Base-by-base conservation (phyloP, 2,888 invertebrate species). In the Oligia strigilis region DNA sequence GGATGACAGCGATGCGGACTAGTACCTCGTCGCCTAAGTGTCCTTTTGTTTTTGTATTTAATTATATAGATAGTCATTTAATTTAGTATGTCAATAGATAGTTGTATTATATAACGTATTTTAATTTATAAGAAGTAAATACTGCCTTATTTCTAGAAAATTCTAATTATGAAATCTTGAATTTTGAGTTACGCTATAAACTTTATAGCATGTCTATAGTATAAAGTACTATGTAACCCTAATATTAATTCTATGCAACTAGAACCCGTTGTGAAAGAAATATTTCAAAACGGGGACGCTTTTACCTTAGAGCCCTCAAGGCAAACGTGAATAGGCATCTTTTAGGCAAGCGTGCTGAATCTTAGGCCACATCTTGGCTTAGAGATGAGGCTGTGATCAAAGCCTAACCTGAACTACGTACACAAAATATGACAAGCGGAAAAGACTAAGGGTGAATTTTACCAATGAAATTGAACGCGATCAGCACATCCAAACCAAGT, bases 321-420 rank as follows among this genome's bases (percentile, higher is more conserved):
- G 74, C 72, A 70, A 62, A 70, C 65, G 29, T 86, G 72, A 77
- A 86, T 84, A 75, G 74, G 72, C 60, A 75, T 72, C 66, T 82
- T 83, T 82, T 82, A 82, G 82, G 84, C 36, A 82, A 75, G 74
- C 69, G 74, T 71, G 36, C 64, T 81, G 74, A 52, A 84, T 81
- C 67, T 67, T 46, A 74, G 43, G n/a, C 43, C 13, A n/a, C 66
- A 71, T 73, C 81, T 17, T 72, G 2, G 36, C 65, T 75, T 66
- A 66, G 17, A 65, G 71, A 77, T 60, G 75, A 72, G 65, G 58
- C 13, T 62, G 58, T 58, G 43, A 78, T 86, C 72, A 86, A 84
- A 86, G 78, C 60, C 4, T 67, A 77, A 62, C n/a, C 14, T 14
- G 55, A 65, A 69, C 46, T 29, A 75, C 8, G 40, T 46, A 71